Evolutionary conservation across 2,888 invertebrate species (phyloP).

Genomic region (Thereva unica): DNA sequence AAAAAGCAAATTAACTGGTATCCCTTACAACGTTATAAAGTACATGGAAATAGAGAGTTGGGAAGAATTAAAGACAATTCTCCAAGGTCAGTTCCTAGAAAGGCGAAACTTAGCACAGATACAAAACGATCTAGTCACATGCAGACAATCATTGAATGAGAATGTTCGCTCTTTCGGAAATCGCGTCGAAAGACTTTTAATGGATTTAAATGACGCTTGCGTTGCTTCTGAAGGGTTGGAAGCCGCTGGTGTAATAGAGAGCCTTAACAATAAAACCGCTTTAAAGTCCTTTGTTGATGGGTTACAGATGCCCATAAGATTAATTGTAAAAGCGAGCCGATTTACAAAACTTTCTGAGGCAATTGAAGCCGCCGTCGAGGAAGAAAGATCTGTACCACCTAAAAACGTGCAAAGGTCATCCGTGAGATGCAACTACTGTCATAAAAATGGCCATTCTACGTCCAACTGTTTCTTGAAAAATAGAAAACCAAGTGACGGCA

Average conservation of each 20-base stretch:
- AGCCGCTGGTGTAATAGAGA: background rate
- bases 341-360: slow-evolving; percentile 18
- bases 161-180: too few relatives aligned
- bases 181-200: slow-evolving; percentile 1
- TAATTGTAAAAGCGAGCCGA: slow-evolving; percentile 28
- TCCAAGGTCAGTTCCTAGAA: background rate
- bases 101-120: too few relatives aligned
- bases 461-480: background rate
- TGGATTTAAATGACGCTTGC: slow-evolving; percentile 14
- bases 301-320: background rate
- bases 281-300: slow-evolving; percentile 30
- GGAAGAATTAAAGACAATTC: background rate
- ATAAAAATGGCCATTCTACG: background rate
- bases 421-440: background rate
- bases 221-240: slow-evolving; percentile 11
- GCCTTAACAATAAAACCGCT: slow-evolving; percentile 11
- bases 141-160: too few relatives aligned
- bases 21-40: background rate
- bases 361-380: slow-evolving; percentile 24
- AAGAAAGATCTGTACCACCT: slow-evolving; percentile 4
- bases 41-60: background rate
- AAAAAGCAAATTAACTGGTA: background rate
- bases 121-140: too few relatives aligned
- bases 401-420: too few relatives aligned
- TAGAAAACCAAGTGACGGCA: background rate